These are phyloP conservation scores for Telenomus remus DNA, from an alignment of 1,140 invertebrate species.

Conservation along the genomic window DNA sequence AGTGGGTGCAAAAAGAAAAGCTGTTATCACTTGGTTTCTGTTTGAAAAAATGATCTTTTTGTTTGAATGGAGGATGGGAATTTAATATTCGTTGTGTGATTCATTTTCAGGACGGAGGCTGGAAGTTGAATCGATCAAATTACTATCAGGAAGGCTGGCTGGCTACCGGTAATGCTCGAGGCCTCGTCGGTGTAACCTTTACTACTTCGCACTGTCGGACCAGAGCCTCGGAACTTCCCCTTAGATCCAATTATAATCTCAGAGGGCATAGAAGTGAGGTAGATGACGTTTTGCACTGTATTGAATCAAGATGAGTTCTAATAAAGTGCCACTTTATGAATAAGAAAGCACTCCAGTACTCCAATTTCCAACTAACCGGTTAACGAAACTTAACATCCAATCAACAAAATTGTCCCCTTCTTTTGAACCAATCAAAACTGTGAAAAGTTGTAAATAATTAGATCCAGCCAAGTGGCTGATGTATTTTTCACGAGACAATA, in stretches of 20 bases:
- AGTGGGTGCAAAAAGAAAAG: no score
- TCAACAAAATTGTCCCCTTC: no score
- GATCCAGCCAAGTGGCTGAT: no score
- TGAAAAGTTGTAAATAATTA: no score
- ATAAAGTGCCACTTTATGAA: slow-evolving; percentile 40
- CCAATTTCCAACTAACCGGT: slow-evolving; percentile 14
- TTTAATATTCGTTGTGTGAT: slow-evolving; percentile 28
- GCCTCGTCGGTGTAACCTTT: slow-evolving; percentile 96
- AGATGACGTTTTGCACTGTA: slow-evolving; percentile 63
- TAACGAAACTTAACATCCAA: no score
- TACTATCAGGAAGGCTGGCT: slow-evolving; percentile 99
- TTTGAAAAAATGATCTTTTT: no score
- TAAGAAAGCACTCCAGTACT: slow-evolving; percentile 22
- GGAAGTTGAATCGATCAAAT: slow-evolving; percentile 95
- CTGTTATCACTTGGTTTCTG: no score
- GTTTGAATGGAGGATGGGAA: neutral
- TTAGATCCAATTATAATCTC: slow-evolving; percentile 98
- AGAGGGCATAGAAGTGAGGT: slow-evolving; percentile 97
- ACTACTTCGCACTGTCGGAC: slow-evolving; percentile 91
- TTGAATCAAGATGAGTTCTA: slow-evolving; percentile 33
- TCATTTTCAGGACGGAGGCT: slow-evolving; percentile 85
- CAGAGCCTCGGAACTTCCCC: slow-evolving; percentile 85
- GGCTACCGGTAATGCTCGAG: slow-evolving; percentile 94
- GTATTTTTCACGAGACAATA: no score
- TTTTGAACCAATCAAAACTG: no score